Conservation (phyloP, 2,113 vertebrate species). For the Alligator sinensis region DNA sequence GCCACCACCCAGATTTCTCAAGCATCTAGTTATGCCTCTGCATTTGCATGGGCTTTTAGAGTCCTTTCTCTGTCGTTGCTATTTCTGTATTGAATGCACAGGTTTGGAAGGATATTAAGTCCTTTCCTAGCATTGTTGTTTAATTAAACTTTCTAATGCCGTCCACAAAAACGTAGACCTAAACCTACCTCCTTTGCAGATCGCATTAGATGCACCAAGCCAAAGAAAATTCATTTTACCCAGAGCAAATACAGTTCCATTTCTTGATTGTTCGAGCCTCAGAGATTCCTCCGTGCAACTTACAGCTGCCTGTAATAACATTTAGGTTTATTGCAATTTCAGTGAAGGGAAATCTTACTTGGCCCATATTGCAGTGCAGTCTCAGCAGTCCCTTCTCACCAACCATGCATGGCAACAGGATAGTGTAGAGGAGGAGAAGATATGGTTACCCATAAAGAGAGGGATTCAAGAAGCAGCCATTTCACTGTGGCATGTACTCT, state of each 20-base stretch:
- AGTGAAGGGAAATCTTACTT: neutral
- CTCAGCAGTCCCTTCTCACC: neutral
- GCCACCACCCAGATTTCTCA: too few relatives aligned
- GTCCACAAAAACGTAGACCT: neutral
- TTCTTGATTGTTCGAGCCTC: accelerated
- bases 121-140: neutral
- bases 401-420: neutral
- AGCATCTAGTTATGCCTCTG: too few relatives aligned
- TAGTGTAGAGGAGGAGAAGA: neutral
- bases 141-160: neutral
- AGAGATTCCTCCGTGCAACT: conserved; percentile 15
- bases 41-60: neutral
- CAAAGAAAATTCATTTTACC: neutral
- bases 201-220: neutral
- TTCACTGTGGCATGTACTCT: neutral
- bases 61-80: neutral
- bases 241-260: neutral
- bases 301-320: neutral
- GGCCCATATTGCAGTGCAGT: neutral
- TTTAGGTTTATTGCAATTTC: conserved; percentile 4
- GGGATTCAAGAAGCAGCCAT: neutral
- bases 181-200: neutral
- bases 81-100: neutral
- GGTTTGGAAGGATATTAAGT: neutral
- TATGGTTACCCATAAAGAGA: neutral